Evolutionary conservation across 1,140 invertebrate genomes (phyloP), one percentile per base, ranked within the genome.

Genomic region (Nasonia vitripennis): DNA sequence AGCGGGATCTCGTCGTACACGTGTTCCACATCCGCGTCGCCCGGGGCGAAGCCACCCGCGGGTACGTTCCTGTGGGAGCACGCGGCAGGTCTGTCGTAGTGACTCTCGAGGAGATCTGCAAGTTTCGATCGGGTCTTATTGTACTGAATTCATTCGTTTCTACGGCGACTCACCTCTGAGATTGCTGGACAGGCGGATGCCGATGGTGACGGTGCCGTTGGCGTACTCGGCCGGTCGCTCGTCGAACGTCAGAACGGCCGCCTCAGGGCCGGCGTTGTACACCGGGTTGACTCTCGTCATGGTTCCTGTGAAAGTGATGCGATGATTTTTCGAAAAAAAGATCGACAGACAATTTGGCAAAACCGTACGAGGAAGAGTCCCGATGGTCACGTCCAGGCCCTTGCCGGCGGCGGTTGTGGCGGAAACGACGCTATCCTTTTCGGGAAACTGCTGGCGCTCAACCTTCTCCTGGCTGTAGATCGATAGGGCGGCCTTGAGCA

Each of bases 1-100:
- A 92, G 85, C 0, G 93, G 93, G 78, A 93, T 93, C 85, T 93
- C 92, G 31, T 92, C 93, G 86, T 93, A 93, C 23, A 93, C 87
- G 89, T 93, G 93, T 70, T 93, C 92, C 14, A 83, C 45, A n/a
- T 90, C 89, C 74, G 88, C 48, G 10, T 92, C 91, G 41, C 78
- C 78, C 23, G 87, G 85, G 45, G 23, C 45, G 7, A 51, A 17
- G 20, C n/a, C 23, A 2, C 48, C 37, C 27, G 55, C 41, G 1
- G 31, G 17, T 74, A 37, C 37, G 17, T 67, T 86, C 20, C 86
- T 88, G 34, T 88, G 88, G 83, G 87, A 89, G 51, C 88, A 90
- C 51, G 87, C 83, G 2, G 92, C 90, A 31, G 93, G 93, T 37
- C 90, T 90, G 55, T 93, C 93, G 86, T 93, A 93, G 62, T 93